These are phyloP conservation scores for Ips typographus DNA, from an alignment of 1,140 invertebrate genomes.

Conservation along the genomic window DNA sequence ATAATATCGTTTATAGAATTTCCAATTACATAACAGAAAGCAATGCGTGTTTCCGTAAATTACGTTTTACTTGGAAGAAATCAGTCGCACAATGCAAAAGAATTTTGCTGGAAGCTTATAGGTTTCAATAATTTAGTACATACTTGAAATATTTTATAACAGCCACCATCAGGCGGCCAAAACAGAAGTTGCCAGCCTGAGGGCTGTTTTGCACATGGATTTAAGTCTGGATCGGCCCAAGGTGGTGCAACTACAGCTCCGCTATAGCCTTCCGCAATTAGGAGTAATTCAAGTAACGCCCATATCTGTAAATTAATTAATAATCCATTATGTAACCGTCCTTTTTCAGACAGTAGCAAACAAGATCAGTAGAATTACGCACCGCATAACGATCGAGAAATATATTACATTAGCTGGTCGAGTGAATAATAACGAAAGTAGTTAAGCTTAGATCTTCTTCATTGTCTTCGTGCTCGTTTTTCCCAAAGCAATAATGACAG, in stretches of 20 bases:
- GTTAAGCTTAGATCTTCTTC: no score
- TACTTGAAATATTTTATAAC: conserved; percentile 82
- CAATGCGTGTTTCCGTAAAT: no score
- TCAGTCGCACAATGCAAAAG: no score
- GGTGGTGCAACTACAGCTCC: conserved; percentile 74
- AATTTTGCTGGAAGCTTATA: no score
- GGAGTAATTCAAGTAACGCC: conserved; percentile 35
- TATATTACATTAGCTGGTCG: no score
- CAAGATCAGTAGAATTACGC: no score
- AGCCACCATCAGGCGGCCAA: conserved; percentile 79
- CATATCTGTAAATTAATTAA: conserved; percentile 24
- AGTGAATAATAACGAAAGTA: no score
- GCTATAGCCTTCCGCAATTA: conserved; percentile 37
- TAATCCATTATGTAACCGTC: not conserved
- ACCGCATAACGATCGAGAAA: no score
- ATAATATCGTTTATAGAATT: no score
- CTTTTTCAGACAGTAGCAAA: no score
- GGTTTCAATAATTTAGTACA: not conserved
- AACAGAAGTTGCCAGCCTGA: conserved; percentile 81
- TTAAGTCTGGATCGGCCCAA: conserved; percentile 77
- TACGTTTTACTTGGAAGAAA: no score
- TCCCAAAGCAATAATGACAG: not conserved
- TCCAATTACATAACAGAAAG: no score
- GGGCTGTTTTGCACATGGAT: conserved; percentile 76
- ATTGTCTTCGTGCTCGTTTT: not conserved